A percentile compares a stretch with the other conserved stretches of the same genome.
Evolutionary conservation across 1,140 invertebrate species (phyloP).

Genomic region (Aphidius ervi): DNA sequence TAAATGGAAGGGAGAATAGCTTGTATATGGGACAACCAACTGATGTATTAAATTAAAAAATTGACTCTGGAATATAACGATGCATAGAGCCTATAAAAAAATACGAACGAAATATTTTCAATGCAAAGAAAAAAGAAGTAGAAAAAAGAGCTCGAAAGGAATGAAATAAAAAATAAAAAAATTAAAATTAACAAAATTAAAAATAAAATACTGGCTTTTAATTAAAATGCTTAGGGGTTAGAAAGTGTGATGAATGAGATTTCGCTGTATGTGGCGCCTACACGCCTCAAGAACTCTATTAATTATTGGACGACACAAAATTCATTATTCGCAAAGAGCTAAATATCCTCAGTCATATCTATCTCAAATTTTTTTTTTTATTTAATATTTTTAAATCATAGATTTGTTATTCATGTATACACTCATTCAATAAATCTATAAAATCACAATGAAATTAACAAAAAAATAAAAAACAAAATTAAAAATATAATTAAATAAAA

Average conservation of each 20-base stretch:
- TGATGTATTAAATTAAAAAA: too few relatives aligned
- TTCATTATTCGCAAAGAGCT: slow-evolving; percentile 48
- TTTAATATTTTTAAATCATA: too few relatives aligned
- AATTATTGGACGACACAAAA: slow-evolving; percentile 54
- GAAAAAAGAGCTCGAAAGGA: neutral
- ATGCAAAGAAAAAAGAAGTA: slow-evolving; percentile 1
- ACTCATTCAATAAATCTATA: too few relatives aligned
- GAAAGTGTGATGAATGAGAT: slow-evolving; percentile 53
- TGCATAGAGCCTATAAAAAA: neutral
- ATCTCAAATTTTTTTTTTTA: too few relatives aligned
- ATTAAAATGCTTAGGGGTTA: slow-evolving; percentile 54
- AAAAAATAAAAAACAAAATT: too few relatives aligned
- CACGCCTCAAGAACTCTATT: slow-evolving; percentile 47
- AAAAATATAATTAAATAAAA: too few relatives aligned
- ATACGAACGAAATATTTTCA: slow-evolving; percentile 10
- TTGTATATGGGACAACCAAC: too few relatives aligned
- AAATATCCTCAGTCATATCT: too few relatives aligned
- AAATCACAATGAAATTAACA: too few relatives aligned
- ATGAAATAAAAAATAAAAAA: neutral
- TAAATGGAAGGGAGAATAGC: too few relatives aligned
- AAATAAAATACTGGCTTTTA: slow-evolving; percentile 41
- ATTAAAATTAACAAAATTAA: slow-evolving; percentile 11
- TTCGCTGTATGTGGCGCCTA: slow-evolving; percentile 21
- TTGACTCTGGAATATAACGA: too few relatives aligned
- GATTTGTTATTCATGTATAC: too few relatives aligned